A percentile compares a stretch with the other conserved stretches of the same genome.
Evolutionary conservation across 2,797 vertebrate genomes (phyloP).

Genomic region (Manis javanica): DNA sequence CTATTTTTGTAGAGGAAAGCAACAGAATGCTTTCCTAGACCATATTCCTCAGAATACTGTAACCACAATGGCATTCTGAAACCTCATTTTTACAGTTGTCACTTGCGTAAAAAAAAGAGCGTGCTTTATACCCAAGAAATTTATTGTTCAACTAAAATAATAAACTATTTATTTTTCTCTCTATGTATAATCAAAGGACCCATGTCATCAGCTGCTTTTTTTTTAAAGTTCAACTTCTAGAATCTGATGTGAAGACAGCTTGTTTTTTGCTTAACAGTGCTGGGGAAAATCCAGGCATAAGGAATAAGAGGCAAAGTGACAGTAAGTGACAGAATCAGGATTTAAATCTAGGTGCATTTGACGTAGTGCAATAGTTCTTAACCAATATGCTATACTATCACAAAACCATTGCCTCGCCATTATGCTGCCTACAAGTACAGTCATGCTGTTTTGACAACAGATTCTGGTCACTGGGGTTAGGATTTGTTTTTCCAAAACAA

Average conservation of each 20-base stretch:
- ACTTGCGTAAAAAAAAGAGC: not conserved
- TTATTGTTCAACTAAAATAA: conserved; percentile 46
- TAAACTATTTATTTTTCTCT: conserved; percentile 29
- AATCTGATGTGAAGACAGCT: conserved; percentile 57
- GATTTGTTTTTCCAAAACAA: conserved; percentile 42
- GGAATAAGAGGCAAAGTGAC: not conserved
- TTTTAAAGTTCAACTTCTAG: not conserved
- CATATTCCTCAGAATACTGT: not conserved
- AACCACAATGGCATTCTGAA: not conserved
- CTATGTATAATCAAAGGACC: conserved; percentile 16
- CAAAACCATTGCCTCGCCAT: not conserved
- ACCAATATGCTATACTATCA: not conserved
- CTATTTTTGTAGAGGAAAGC: not conserved
- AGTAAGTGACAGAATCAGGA: not conserved
- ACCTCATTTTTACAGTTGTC: not conserved
- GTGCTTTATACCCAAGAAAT: not conserved
- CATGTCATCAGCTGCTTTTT: conserved; percentile 40
- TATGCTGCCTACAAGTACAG: not conserved
- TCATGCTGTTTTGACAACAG: not conserved
- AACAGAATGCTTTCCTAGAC: conserved; percentile 2
- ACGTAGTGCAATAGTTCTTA: not conserved
- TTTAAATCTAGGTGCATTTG: not conserved
- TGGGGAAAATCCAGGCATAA: not conserved
- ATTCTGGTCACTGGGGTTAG: not conserved
- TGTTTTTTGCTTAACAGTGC: not conserved